Base-by-base conservation (phyloP, 92 coral and sea anemone species). In the Parazoanthus swiftii region DNA sequence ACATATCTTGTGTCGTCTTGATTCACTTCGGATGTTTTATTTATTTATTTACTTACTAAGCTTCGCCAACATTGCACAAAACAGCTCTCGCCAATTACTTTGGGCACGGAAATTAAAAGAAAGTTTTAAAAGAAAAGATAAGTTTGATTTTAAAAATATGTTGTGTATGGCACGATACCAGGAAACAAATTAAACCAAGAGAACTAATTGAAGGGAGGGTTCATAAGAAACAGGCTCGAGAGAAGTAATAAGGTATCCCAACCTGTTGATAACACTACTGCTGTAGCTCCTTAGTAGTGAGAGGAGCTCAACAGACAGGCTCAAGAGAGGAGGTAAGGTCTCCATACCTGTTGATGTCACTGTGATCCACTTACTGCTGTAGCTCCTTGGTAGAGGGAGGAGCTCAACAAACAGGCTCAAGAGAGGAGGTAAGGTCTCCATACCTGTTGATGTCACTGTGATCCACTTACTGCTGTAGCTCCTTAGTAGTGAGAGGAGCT, bases 391-490 rank as follows among this genome's bases (percentile, higher is more conserved):
- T 13, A 51, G 58, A 51, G 16, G 0, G 16, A 51, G 16, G 58
- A 51, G 7, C 23, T 8, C 23, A 48, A 3, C 35, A 82, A n/a
- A 36, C 54, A 66, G 29, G 6, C 54, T 36, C 76, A 21, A 59
- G 76, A n/a, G 16, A 58, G 43, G 50, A 46, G 50, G 7, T 46
- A 82, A 29, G 43, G 43, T 20, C 44, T 44, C 11, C 37, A 58
- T 9, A 14, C 20, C 15, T 0, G 33, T 85, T 56, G 65, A 58
- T 18, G 21, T 58, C 33, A 29, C 65, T 76, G n/a, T 90, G 91
- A 51, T 96, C 91, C 5, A 97, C 98, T 89, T 77, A 90, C 78
- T 89, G 77, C 23, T 79, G 76, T 68, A 94, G 91, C 74, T n/a
- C 5, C 50, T 46, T 46, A 5, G 37, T 71, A 35, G 29, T 0